Conservation (phyloP, 2,797 vertebrate species). For the Xenops minutus region DNA sequence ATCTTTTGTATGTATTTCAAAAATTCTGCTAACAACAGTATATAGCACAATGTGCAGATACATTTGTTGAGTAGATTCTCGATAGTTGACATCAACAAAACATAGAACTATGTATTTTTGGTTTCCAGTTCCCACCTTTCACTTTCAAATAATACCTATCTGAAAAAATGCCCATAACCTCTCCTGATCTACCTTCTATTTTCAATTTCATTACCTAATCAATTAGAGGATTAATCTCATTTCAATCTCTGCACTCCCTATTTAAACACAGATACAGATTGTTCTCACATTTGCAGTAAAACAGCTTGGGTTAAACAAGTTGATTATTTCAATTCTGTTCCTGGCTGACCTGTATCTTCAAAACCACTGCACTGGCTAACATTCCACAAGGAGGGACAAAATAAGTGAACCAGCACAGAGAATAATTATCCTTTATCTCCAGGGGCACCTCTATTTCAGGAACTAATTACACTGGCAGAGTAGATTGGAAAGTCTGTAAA, state of each 20-base stretch:
- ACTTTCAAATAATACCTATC: background rate
- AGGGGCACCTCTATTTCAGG: background rate
- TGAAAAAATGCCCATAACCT: rapidly evolving
- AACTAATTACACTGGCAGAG: background rate
- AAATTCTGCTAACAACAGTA: background rate
- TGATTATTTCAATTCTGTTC: background rate
- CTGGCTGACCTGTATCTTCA: background rate
- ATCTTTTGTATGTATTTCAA: background rate
- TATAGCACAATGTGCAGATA: background rate
- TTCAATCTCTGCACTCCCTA: background rate
- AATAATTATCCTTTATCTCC: background rate
- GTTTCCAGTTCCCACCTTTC: background rate
- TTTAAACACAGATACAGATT: background rate
- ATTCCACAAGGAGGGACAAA: background rate
- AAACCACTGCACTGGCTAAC: background rate
- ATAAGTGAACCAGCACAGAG: background rate
- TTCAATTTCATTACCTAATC: background rate
- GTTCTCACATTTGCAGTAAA: background rate
- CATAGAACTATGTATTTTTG: background rate
- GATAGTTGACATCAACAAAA: background rate
- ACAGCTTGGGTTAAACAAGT: background rate
- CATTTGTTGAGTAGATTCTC: background rate
- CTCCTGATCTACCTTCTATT: background rate
- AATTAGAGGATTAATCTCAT: background rate
- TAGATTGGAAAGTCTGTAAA: background rate